Evolutionary conservation across 2,113 vertebrate genomes (phyloP), one percentile per base, ranked within the genome.

Genomic region (Urocitellus parryii): DNA sequence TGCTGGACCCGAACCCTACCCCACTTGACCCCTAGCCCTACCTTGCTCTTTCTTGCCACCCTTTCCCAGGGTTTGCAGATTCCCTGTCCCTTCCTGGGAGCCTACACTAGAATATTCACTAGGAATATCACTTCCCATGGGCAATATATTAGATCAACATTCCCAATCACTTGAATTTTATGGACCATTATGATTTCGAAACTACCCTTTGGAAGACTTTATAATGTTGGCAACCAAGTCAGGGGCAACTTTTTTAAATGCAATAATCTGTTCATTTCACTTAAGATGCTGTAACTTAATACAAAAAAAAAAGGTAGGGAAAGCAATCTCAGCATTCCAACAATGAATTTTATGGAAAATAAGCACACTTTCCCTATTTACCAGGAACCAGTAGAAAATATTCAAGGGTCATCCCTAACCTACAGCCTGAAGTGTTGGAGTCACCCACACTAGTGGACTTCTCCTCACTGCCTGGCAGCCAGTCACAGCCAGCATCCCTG

Each of bases 131-230:
- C 51, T 32, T 37, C 0, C 2, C 27, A 13, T 70, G 20, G 56
- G 63, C 13, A 70, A 34, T 63, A 32, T 27, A 67, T 42, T 73
- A 85, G 48, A 67, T 68, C 87, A 82, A 7, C 51, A 34, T 73
- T 87, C 45, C 80, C 45, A 89, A 29, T 29, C 67, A 83, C 70
- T 95, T 91, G 56, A 70, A 87, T 95, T 83, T 93, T 61, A 84
- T 45, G 5, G 25, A 51, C 25, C 8, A 70, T 86, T 76, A 92
- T 24, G 34, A 76, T 86, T 96, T 87, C 76, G 92, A 83, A 95
- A 94, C n/a, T 58, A 83, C 4, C 58, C 63, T 90, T 79, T 42
- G n/a, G 45, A 42, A 96, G 70, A 87, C 8, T 81, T 91, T 76
- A 70, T 92, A 87, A 76, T 70, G 42, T 87, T 87, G 48, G 70